phyloP scores from a whole-genome alignment of 2,113 vertebrate genomes.

The Odontophorus gujanensis region DNA sequence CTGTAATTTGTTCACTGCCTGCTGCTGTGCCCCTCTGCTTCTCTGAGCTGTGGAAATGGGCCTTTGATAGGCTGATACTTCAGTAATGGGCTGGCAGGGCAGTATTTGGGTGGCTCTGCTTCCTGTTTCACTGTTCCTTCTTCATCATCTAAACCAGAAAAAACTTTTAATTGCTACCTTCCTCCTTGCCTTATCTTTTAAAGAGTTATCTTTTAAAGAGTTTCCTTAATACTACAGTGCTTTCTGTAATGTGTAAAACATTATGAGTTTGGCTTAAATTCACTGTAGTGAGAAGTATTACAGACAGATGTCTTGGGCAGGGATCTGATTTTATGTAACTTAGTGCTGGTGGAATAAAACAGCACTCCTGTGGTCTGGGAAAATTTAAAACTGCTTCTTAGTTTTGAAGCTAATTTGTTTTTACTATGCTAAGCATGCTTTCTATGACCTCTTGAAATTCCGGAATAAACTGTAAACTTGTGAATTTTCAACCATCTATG shows the following conservation, averaged over 20 bases:
- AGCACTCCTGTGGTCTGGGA: not conserved
- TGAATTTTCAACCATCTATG: not conserved
- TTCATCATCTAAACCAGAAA: not conserved
- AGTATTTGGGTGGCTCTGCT: not conserved
- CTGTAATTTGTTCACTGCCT: not conserved
- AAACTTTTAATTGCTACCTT: not conserved
- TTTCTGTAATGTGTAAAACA: not conserved
- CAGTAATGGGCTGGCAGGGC: not conserved
- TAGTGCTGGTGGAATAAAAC: not conserved
- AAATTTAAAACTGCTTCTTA: not conserved
- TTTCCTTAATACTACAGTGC: not conserved
- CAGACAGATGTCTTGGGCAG: not conserved
- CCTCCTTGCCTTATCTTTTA: not conserved
- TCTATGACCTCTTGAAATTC: not conserved
- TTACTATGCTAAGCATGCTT: not conserved
- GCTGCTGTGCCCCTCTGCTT: not conserved
- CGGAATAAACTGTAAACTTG: not conserved
- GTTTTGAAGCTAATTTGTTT: not conserved
- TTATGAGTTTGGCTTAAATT: not conserved
- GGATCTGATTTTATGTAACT: not conserved
- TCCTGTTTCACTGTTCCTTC: too few relatives aligned
- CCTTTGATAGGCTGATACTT: not conserved
- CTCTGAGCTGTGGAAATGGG: not conserved
- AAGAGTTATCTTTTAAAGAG: not conserved
- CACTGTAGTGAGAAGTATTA: not conserved